Conservation (phyloP, 1,140 invertebrate genomes). For the Drosophila repleta region DNA sequence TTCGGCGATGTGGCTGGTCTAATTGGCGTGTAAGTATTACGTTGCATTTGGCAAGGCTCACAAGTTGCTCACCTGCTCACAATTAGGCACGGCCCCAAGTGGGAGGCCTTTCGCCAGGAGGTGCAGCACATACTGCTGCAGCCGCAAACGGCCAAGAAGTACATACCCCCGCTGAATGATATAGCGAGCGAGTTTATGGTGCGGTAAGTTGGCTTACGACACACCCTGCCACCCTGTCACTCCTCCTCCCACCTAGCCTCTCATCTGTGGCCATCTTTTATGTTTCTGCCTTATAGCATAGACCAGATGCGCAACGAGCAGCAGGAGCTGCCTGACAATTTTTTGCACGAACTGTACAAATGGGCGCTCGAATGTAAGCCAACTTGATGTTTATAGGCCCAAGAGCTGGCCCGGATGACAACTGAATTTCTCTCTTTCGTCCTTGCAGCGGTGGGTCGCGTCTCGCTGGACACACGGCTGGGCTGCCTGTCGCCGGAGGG, state of each 20-base stretch:
- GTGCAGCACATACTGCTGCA: constrained; percentile 93
- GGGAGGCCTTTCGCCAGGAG: constrained; percentile 91
- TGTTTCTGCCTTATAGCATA: constrained; percentile 85
- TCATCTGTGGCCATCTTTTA: neutral
- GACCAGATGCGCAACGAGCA: constrained; percentile 87
- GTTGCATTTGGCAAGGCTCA: constrained; percentile 37
- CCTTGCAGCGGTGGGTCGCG: constrained; percentile 89
- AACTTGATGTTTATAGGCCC: constrained; percentile 5
- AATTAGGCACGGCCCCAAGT: constrained; percentile 92
- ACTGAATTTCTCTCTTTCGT: neutral
- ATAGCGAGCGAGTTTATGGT: constrained; percentile 89
- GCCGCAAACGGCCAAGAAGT: constrained; percentile 90
- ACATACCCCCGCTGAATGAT: constrained; percentile 89
- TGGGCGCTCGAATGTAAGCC: constrained; percentile 94
- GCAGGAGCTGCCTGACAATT: constrained; percentile 89
- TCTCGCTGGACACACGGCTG: constrained; percentile 91
- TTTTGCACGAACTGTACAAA: constrained; percentile 93
- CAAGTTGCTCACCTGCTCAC: constrained; percentile 8
- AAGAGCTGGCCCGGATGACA: neutral
- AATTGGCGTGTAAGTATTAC: constrained; percentile 90
- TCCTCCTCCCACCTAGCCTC: neutral
- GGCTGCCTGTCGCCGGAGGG: constrained; percentile 89
- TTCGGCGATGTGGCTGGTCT: constrained; percentile 90
- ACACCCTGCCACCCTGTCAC: neutral
- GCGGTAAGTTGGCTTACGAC: constrained; percentile 85